phyloP scores from a whole-genome alignment of 30 jellyfish, hydroid and myxozoan species.

The Aurelia sp. region DNA sequence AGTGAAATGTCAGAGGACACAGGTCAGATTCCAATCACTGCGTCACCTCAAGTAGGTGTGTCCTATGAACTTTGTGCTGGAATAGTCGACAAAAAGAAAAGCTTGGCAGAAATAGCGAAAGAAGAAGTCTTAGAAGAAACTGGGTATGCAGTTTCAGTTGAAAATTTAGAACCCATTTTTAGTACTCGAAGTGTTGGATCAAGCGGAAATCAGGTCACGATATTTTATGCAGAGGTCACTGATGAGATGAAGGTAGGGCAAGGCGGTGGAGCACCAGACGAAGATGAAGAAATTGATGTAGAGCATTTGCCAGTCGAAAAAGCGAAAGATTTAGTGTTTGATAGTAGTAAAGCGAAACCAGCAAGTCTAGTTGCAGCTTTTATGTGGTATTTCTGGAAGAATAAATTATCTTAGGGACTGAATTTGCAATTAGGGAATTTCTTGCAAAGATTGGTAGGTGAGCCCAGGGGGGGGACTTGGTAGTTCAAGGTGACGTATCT shows the following conservation, averaged over 20 bases:
- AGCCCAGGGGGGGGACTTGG: too few species aligned
- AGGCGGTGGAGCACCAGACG: conserved; percentile 93
- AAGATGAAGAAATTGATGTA: conserved; percentile 88
- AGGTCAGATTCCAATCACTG: conserved; percentile 52
- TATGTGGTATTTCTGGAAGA: conserved; percentile 92
- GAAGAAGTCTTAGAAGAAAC: conserved; percentile 93
- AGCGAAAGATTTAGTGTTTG: conserved; percentile 81
- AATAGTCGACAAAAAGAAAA: conserved; percentile 76
- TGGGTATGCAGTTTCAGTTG: conserved; percentile 84
- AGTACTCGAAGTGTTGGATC: conserved; percentile 72
- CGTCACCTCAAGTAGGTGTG: conserved; percentile 80
- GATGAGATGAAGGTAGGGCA: conserved; percentile 88
- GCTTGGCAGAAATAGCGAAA: conserved; percentile 81
- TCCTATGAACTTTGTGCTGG: conserved; percentile 99
- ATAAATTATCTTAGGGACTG: background rate
- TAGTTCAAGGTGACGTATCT: too few species aligned
- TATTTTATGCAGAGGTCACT: conserved; percentile 94
- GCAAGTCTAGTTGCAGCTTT: conserved; percentile 88
- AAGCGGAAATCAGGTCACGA: conserved; percentile 74
- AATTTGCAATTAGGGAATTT: too few species aligned
- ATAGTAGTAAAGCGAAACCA: conserved; percentile 69
- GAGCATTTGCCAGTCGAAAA: conserved; percentile 79
- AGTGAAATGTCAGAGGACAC: conserved; percentile 61
- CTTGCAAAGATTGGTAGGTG: too few species aligned
- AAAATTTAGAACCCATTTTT: conserved; percentile 41